Percentiles rank a stretch among this genome's conserved stretches.
Conservation (phyloP, 2,797 vertebrate genomes). For the Meriones psammophilus region DNA sequence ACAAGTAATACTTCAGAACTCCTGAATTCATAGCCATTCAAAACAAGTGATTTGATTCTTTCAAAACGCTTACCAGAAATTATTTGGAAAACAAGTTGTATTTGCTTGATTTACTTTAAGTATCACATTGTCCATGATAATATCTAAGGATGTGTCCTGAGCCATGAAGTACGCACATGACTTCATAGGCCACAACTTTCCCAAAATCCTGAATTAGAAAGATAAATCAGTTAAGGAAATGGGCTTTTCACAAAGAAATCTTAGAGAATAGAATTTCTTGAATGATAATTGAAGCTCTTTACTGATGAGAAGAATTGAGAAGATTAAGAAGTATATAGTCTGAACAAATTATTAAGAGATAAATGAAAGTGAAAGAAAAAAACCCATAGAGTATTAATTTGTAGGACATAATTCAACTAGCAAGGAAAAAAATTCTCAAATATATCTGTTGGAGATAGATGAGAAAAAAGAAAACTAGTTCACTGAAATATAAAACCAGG, state of each 20-base stretch:
- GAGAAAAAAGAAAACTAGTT: constrained; percentile 74
- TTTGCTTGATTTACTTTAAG: constrained; percentile 42
- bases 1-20: neutral
- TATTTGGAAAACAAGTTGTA: neutral
- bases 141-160: neutral
- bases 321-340: constrained; percentile 57
- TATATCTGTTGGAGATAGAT: constrained; percentile 74
- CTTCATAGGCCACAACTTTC: neutral
- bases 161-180: neutral
- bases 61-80: neutral
- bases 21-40: neutral
- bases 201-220: neutral
- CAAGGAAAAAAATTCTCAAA: constrained; percentile 76
- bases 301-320: constrained; percentile 28
- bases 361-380: constrained; percentile 68
- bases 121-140: neutral
- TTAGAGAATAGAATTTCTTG: constrained; percentile 18
- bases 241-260: constrained; percentile 23
- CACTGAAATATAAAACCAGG: constrained; percentile 79
- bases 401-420: constrained; percentile 74
- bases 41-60: constrained; percentile 3
- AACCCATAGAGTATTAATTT: constrained; percentile 74
- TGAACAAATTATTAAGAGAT: constrained; percentile 59
- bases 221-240: constrained; percentile 48
- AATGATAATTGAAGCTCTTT: constrained; percentile 41